Evolutionary conservation across 2,888 invertebrate species (phyloP), one percentile per base, ranked within the genome.

Genomic region (Fragum fragum): DNA sequence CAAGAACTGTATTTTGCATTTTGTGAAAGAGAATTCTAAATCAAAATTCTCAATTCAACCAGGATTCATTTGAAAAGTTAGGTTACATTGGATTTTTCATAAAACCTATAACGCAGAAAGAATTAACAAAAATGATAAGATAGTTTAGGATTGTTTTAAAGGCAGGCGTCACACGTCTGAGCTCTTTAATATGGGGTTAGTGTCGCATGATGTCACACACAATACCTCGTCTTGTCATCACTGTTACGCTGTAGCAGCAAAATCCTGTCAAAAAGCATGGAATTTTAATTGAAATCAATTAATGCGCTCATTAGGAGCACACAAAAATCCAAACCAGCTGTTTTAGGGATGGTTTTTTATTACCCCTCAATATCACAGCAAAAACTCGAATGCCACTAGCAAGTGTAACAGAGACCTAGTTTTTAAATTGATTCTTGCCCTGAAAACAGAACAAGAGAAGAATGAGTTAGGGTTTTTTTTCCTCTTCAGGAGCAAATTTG

Each of bases 361-460:
- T 23, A 23, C 11, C 26, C 57, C 57, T 23, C 57, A 57, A 57
- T 26, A 23, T 47, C 14, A n/a, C 18, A 47, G 47, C 47, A 47
- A 47, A 47, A 47, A 47, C 5, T 47, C 57, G 57, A n/a, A 57
- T 57, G 57, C 57, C 23, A 14, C 23, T 7, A 23, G 57, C 57
- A 57, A 57, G 21, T 26, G 26, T 57, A 21, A 21, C 26, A 14
- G 57, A 57, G 57, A 57, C 57, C 57, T 57, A 57, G 57, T 57
- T 57, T 57, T 57, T 23, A 57, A 57, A 57, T 57, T 57, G 57
- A 57, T 57, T 57, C 11, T n/a, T 57, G 57, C 23, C 57, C 57
- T 57, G 57, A 26, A 57, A 57, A 57, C 11, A 7, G 26, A 47
- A 47, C 47, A 47, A 47, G 47, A 47, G n/a, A 47, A 47, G n/a